Conservation (phyloP, 2,888 invertebrate species). For the Troilus luridus region DNA sequence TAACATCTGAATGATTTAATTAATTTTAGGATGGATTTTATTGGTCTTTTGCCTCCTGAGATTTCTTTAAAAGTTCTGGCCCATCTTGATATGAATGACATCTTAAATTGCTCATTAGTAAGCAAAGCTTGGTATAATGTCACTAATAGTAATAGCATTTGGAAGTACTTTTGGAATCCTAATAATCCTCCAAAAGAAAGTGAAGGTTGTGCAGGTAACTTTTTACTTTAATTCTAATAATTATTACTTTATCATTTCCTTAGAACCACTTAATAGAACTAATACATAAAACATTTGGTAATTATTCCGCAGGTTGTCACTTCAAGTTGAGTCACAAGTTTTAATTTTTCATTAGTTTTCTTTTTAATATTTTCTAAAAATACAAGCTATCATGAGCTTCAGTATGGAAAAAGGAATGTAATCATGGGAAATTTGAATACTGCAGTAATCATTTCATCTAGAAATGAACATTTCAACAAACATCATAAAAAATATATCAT, state of each 20-base stretch:
- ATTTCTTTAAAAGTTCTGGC: constrained; percentile 55
- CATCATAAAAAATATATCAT: too few species aligned
- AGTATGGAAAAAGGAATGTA: too few species aligned
- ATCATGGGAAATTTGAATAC: too few species aligned
- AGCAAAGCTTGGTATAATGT: constrained; percentile 58
- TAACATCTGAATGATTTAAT: constrained; percentile 14
- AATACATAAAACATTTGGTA: background rate
- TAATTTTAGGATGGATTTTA: constrained; percentile 49
- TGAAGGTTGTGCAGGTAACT: constrained; percentile 53
- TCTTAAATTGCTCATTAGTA: constrained; percentile 45
- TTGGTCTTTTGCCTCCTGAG: constrained; percentile 53
- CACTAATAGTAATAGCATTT: constrained; percentile 52
- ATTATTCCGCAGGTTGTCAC: too few species aligned
- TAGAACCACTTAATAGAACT: background rate
- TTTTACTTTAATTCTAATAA: background rate
- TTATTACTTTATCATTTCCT: background rate
- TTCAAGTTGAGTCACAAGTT: too few species aligned
- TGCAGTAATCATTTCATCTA: too few species aligned
- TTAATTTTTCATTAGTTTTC: too few species aligned
- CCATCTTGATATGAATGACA: constrained; percentile 52
- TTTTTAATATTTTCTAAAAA: too few species aligned
- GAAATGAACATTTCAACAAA: too few species aligned
- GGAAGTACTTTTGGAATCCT: constrained; percentile 59
- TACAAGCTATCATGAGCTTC: too few species aligned
- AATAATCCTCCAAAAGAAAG: constrained; percentile 53